Evolutionary conservation across 2,888 invertebrate species (phyloP), one percentile per base, ranked within the genome.

Genomic region (Netelia virgata): DNA sequence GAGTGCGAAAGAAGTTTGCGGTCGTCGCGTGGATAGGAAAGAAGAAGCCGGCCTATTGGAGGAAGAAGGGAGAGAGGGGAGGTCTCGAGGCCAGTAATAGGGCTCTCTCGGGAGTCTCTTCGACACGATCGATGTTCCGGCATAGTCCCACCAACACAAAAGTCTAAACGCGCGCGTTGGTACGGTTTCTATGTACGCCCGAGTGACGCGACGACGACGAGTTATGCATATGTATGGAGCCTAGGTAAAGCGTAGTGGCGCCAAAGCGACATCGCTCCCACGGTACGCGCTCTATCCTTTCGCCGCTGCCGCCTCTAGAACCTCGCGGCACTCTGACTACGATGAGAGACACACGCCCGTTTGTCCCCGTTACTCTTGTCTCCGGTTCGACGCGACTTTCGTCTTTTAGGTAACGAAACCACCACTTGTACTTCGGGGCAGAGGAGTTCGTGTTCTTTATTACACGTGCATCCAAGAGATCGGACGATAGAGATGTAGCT

Each of bases 51-150:
- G 47, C 47, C 3, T 47, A 47, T 47, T 0, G 47, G 47, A 14
- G 16, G 66, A 2, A 3, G 10, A 43, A 47, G 11, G 10, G 14
- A 14, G 47, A 8, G 47, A 14, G 14, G 47, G 47, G 47, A 47
- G 47, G 47, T 10, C 78, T 84, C 82, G 84, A 61, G 74, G 73
- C 79, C 68, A 73, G 77, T 73, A 76, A 73, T 14, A 57, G 57
- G n/a, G 59, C 55, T 55, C 18, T 61, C 66, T 16, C 47, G 11
- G 20, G 63, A 41, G 57, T 36, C 23, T 57, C 55, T 23, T 59
- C 74, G 68, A 55, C 55, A n/a, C 81, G 84, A 81, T 84, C 82
- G 84, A 84, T 82, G 84, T 84, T 84, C 74, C 78, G 74, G 55
- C 43, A 47, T 69, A 55, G 20, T 8, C 59, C 8, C 18, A 36